These are phyloP conservation scores for Apodemia duryi DNA, from an alignment of 2,888 invertebrate species.

Conservation along the genomic window DNA sequence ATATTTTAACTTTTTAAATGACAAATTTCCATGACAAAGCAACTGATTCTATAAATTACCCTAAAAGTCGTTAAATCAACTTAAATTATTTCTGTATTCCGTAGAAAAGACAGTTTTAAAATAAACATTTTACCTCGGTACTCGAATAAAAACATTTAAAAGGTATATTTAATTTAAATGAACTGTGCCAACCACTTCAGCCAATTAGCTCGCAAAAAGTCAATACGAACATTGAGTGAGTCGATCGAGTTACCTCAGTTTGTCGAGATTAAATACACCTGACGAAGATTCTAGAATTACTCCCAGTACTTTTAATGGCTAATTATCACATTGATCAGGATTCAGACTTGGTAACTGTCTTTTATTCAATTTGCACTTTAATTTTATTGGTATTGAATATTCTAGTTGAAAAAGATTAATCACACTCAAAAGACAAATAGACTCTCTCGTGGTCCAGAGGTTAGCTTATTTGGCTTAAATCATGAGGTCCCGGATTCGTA, in stretches of 20 bases:
- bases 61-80: background rate
- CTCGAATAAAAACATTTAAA: background rate
- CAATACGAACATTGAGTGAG: constrained; percentile 4
- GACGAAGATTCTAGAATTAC: constrained; percentile 9
- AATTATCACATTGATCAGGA: constrained; percentile 6
- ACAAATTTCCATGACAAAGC: background rate
- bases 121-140: background rate
- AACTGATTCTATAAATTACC: constrained; percentile 1
- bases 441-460: no score
- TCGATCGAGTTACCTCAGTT: constrained; percentile 15
- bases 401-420: no score
- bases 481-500: no score
- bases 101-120: background rate
- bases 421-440: no score
- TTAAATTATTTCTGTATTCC: background rate
- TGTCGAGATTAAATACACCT: constrained; percentile 14
- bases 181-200: constrained; percentile 13
- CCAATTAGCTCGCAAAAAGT: constrained; percentile 13
- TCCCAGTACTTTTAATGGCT: background rate
- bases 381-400: background rate
- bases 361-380: background rate
- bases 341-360: constrained; percentile 3
- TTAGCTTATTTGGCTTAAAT: no score
- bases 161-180: constrained; percentile 7
- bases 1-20: no score